Conservation (phyloP, 2,797 vertebrate genomes). For the Chaunax sp. region DNA sequence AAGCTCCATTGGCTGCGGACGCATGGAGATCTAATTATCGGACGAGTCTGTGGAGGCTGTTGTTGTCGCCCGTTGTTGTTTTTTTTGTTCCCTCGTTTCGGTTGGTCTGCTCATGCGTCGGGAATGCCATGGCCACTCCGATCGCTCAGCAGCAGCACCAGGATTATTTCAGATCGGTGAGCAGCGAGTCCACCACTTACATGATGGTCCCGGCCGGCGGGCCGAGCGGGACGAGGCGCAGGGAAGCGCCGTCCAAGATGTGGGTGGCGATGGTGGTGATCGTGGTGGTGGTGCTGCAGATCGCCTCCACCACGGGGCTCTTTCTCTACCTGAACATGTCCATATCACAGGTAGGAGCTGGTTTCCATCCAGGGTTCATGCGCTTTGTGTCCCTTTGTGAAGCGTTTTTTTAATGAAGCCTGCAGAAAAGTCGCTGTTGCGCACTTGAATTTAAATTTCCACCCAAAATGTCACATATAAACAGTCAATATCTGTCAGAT, state of each 20-base stretch:
- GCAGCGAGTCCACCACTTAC: conserved; percentile 86
- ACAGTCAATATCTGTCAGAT: not conserved
- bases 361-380: accelerated
- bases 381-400: not conserved
- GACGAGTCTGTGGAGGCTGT: conserved; percentile 28
- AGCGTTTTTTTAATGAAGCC: not conserved
- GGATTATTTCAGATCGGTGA: conserved; percentile 85
- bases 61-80: conserved; percentile 28
- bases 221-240: conserved; percentile 52
- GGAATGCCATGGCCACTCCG: conserved; percentile 85
- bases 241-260: conserved; percentile 83
- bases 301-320: conserved; percentile 87
- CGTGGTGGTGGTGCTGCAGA: conserved; percentile 86
- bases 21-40: conserved; percentile 56
- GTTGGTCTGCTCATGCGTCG: conserved; percentile 72
- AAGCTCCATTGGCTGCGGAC: conserved; percentile 27
- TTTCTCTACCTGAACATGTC: conserved; percentile 90
- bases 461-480: not conserved
- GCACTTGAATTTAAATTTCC: not conserved
- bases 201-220: conserved; percentile 83
- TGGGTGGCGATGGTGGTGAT: conserved; percentile 88
- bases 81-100: not conserved
- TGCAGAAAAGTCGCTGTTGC: conserved; percentile 1
- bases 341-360: conserved; percentile 86
- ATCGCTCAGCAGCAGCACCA: conserved; percentile 81